phyloP scores from a whole-genome alignment of 2,113 vertebrate genomes.

The Ascaphus truei region DNA sequence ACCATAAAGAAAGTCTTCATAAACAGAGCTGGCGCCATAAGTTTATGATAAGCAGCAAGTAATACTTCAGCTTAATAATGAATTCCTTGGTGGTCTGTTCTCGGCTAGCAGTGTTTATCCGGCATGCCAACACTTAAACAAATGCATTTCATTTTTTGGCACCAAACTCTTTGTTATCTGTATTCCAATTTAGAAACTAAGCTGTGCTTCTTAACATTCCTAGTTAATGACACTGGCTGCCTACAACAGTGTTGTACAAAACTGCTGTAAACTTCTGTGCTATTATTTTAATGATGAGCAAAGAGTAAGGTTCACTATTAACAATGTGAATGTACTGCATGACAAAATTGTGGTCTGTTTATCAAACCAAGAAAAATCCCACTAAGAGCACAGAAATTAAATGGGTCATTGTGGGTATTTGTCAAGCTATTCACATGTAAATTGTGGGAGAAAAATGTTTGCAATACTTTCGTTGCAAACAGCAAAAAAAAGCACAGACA shows the following conservation, averaged over 20 bases:
- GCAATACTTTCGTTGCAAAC: too few species aligned
- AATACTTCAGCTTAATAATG: background rate
- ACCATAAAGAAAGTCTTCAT: background rate
- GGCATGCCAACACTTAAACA: conserved; percentile 8
- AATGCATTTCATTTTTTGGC: conserved; percentile 2
- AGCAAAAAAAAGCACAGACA: too few species aligned
- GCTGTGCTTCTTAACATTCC: background rate
- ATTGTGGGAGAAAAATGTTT: too few species aligned
- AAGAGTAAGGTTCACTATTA: too few species aligned
- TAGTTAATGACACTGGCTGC: background rate
- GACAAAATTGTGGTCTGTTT: background rate
- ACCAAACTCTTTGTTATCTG: background rate
- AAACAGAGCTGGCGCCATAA: background rate
- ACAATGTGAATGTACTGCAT: too few species aligned
- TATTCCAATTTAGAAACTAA: background rate
- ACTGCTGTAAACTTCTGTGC: too few species aligned
- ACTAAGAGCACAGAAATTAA: background rate
- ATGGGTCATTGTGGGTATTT: too few species aligned
- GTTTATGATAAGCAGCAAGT: background rate
- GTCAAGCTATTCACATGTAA: too few species aligned
- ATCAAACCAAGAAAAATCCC: background rate
- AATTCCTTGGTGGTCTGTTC: background rate
- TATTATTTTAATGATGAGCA: too few species aligned
- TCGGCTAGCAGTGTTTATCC: background rate
- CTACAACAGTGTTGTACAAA: background rate